A percentile compares a stretch with the other conserved stretches of the same genome.
phyloP scores from a whole-genome alignment of 2,797 vertebrate genomes.

The Microctenopoma steveboyesi region DNA sequence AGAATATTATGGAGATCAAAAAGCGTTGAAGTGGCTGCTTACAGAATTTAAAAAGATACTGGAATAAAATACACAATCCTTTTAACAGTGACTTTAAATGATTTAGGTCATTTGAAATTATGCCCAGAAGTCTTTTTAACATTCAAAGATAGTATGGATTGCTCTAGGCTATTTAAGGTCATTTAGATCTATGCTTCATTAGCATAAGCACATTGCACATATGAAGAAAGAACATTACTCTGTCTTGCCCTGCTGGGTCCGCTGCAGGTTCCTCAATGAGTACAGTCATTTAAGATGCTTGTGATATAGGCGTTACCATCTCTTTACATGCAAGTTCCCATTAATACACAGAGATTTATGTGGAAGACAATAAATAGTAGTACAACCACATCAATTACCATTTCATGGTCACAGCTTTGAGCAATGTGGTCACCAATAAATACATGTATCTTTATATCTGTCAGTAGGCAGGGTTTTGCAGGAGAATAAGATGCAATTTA shows the following conservation, averaged over 20 bases:
- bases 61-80: conserved; percentile 47
- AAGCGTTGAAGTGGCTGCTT: conserved; percentile 68
- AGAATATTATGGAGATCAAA: conserved; percentile 54
- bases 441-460: conserved; percentile 33
- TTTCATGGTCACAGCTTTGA: conserved; percentile 44
- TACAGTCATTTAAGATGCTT: conserved; percentile 62
- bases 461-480: conserved; percentile 28
- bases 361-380: conserved; percentile 44
- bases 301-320: conserved; percentile 52
- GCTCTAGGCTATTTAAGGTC: conserved; percentile 74
- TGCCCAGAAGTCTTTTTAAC: conserved; percentile 70
- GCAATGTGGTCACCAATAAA: conserved; percentile 49
- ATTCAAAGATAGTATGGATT: conserved; percentile 71
- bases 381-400: conserved; percentile 58
- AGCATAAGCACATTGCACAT: conserved; percentile 67
- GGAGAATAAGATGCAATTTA: conserved; percentile 39
- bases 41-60: conserved; percentile 60
- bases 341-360: conserved; percentile 55
- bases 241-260: conserved; percentile 51
- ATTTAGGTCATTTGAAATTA: conserved; percentile 77
- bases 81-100: conserved; percentile 58
- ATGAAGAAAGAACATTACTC: conserved; percentile 49
- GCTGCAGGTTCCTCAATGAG: conserved; percentile 59
- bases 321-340: conserved; percentile 52
- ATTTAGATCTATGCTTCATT: conserved; percentile 71